Conservation (phyloP, 92 coral and sea anemone species). For the Hydrozoanthus gracilis region DNA sequence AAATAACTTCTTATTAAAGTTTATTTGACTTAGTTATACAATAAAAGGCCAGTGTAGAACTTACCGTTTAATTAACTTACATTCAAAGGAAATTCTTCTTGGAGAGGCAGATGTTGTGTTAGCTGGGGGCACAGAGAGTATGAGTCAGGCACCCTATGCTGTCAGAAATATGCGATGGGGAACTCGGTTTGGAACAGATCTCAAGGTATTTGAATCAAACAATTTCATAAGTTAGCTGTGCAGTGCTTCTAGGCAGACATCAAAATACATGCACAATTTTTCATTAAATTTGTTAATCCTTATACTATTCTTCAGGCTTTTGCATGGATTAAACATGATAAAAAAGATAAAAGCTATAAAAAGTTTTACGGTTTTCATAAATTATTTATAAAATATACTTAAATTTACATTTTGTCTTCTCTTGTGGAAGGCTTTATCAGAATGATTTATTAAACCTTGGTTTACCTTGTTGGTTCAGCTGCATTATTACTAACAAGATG, state of each 20-base stretch:
- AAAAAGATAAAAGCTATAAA: no score
- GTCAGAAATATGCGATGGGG: conserved; percentile 97
- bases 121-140: conserved; percentile 94
- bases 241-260: background rate
- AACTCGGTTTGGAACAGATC: conserved; percentile 87
- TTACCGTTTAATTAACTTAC: background rate
- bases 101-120: conserved; percentile 96
- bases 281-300: no score
- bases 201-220: conserved; percentile 65
- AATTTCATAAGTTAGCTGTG: background rate
- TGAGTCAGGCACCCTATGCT: conserved; percentile 99
- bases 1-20: no score
- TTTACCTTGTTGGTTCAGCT: no score
- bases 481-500: no score
- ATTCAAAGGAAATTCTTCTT: conserved; percentile 80
- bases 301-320: no score
- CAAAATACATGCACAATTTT: background rate
- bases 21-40: background rate
- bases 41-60: background rate
- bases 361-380: no score
- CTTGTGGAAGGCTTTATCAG: no score
- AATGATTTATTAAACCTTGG: no score
- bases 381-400: no score
- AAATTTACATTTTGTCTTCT: no score
- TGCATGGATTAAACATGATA: no score